Evolutionary conservation across 2,888 invertebrate species (phyloP).

Genomic region (Xanthorhoe designata): DNA sequence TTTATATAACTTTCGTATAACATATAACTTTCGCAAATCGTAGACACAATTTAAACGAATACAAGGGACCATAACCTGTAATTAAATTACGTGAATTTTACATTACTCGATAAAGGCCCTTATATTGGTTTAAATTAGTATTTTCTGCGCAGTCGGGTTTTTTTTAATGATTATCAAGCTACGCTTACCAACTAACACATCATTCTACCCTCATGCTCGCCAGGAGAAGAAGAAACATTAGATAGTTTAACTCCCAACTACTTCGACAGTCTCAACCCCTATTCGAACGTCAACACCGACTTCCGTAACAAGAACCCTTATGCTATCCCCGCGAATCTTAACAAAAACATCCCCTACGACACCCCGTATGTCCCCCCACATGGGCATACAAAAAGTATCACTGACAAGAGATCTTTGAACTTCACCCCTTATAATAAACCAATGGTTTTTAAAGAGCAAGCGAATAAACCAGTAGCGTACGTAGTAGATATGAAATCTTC

Average conservation of each 20-base stretch:
- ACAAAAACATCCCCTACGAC: slow-evolving; percentile 73
- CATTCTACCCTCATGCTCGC: slow-evolving; percentile 68
- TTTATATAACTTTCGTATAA: no score
- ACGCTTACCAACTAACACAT: slow-evolving; percentile 39
- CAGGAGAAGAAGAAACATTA: slow-evolving; percentile 76
- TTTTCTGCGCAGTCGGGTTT: no score
- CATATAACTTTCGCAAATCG: no score
- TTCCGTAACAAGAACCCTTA: slow-evolving; percentile 80
- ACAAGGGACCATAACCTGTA: no score
- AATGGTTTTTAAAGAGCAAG: slow-evolving; percentile 69
- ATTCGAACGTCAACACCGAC: slow-evolving; percentile 64
- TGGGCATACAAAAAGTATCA: slow-evolving; percentile 59
- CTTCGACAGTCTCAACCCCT: slow-evolving; percentile 77
- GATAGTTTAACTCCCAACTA: slow-evolving; percentile 77
- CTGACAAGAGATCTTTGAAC: slow-evolving; percentile 59
- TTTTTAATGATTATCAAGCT: slow-evolving; percentile 21
- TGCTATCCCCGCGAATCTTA: slow-evolving; percentile 81
- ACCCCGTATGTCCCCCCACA: slow-evolving; percentile 80
- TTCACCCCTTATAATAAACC: slow-evolving; percentile 62
- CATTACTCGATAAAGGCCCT: no score
- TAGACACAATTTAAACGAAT: no score
- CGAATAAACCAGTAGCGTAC: slow-evolving; percentile 66
- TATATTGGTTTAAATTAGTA: no score
- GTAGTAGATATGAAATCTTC: slow-evolving; percentile 75
- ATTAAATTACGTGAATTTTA: not conserved